A percentile compares a stretch with the other conserved stretches of the same genome.
These are phyloP conservation scores for Heliconius melpomene DNA, from an alignment of 1,140 invertebrate species.

Conservation along the genomic window DNA sequence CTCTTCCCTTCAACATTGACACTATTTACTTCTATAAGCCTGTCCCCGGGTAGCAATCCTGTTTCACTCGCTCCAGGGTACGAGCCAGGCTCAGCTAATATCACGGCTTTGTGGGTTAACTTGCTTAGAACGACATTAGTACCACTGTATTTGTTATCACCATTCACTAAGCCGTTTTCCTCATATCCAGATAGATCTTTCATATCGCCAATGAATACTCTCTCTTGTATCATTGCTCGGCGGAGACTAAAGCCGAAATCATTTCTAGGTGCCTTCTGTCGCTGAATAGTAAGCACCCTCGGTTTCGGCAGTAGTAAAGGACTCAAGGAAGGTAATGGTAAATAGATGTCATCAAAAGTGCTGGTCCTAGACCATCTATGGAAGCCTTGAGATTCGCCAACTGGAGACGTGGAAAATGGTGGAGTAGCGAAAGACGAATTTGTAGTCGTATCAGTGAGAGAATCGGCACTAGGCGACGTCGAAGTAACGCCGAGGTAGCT, in stretches of 20 bases:
- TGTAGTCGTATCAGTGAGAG: constrained; percentile 90
- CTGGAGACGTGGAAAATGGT: constrained; percentile 90
- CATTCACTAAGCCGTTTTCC: constrained; percentile 63
- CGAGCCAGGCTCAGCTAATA: constrained; percentile 96
- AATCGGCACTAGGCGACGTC: constrained; percentile 90
- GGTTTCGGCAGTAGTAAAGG: constrained; percentile 88
- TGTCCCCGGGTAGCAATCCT: constrained; percentile 95
- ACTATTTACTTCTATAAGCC: constrained; percentile 95
- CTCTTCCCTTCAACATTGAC: constrained; percentile 91
- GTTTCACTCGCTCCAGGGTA: constrained; percentile 89
- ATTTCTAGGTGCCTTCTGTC: constrained; percentile 91
- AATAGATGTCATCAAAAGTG: constrained; percentile 87
- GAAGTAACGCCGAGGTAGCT: constrained; percentile 83
- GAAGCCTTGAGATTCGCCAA: constrained; percentile 91
- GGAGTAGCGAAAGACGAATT: constrained; percentile 92
- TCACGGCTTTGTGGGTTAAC: constrained; percentile 87
- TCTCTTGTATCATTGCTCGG: constrained; percentile 90
- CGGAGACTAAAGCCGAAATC: constrained; percentile 97
- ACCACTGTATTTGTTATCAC: constrained; percentile 67
- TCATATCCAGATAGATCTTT: constrained; percentile 60
- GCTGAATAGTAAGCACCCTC: constrained; percentile 88
- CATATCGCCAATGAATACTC: constrained; percentile 73
- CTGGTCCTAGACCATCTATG: constrained; percentile 87
- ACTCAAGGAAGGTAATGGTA: constrained; percentile 90
- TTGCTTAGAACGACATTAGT: constrained; percentile 72